Evolutionary conservation across 2,888 invertebrate species (phyloP), one percentile per base, ranked within the genome.

Genomic region (Pseudococcus longispinus): DNA sequence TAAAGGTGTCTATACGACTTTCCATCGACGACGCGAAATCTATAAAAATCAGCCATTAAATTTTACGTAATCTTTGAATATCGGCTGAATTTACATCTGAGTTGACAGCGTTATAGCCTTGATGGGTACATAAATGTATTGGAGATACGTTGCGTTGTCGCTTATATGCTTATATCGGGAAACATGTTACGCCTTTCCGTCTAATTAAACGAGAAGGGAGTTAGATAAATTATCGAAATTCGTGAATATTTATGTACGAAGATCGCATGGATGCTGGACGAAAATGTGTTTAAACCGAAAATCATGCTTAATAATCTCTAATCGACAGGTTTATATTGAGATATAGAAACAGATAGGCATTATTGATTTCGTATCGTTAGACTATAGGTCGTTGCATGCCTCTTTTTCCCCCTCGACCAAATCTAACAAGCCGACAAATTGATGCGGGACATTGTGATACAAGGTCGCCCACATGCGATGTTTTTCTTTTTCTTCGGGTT

Each of bases 281-380:
- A 42, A 80, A 80, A 80, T 80, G 42, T 80, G 77, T 42, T 80
- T 15, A 42, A 80, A 42, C 13, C 20, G 42, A 80, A 42, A 80
- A 80, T 80, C 42, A 80, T 80, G n/a, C 77, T 80, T 80, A 80
- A 80, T 80, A 80, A 80, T 80, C 77, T 80, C 37, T 80, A 80
- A 80, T 80, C 77, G 77, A 80, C 77, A 80, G 77, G 77, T 80
- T 80, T 80, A 80, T 80, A 80, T 80, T 80, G 9, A 80, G 77
- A 80, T 80, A 42, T 80, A 42, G 77, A 80, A 80, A 32, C 18
- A 80, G 77, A 80, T 80, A 80, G 42, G 77, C 42, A 80, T 80
- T 80, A 80, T 80, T 80, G 77, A 80, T 80, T 80, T 29, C n/a
- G 42, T 80, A 80, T 80, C 77, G 77, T 80, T 80, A n/a, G n/a